A percentile compares a stretch with the other conserved stretches of the same genome.
These are phyloP conservation scores for Agrenia bidenticulata DNA, from an alignment of 2,888 invertebrate genomes.

Conservation along the genomic window DNA sequence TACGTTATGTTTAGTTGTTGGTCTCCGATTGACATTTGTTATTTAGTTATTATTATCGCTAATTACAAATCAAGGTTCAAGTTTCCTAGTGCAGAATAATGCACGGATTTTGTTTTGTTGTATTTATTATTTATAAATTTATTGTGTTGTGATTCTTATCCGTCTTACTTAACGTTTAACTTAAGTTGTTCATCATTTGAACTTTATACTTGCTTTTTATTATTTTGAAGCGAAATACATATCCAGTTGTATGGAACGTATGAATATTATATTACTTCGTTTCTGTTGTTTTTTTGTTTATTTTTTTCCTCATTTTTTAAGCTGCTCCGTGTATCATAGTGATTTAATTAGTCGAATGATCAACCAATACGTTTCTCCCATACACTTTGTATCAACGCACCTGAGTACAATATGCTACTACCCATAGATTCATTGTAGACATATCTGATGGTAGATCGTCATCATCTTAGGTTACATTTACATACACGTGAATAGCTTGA, in stretches of 20 bases:
- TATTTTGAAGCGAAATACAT: constrained; percentile 32
- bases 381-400: no score
- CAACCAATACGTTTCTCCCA: no score
- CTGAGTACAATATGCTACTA: no score
- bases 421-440: no score
- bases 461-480: neutral
- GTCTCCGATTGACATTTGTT: neutral
- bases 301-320: neutral
- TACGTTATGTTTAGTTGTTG: constrained; percentile 5
- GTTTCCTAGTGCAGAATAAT: constrained; percentile 51
- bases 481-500: no score
- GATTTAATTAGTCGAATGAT: no score
- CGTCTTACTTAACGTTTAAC: constrained; percentile 23
- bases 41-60: neutral
- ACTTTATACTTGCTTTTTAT: constrained; percentile 45
- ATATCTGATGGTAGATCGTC: no score
- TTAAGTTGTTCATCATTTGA: constrained; percentile 41
- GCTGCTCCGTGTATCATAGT: no score
- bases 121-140: constrained; percentile 38
- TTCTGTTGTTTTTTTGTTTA: neutral
- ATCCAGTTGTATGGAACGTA: constrained; percentile 23
- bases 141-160: constrained; percentile 25
- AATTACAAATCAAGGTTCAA: constrained; percentile 52
- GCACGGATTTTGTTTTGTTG: constrained; percentile 35
- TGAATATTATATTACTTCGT: neutral